Evolutionary conservation across 2,888 invertebrate genomes (phyloP).

Genomic region (Pseudanteris insignis): DNA sequence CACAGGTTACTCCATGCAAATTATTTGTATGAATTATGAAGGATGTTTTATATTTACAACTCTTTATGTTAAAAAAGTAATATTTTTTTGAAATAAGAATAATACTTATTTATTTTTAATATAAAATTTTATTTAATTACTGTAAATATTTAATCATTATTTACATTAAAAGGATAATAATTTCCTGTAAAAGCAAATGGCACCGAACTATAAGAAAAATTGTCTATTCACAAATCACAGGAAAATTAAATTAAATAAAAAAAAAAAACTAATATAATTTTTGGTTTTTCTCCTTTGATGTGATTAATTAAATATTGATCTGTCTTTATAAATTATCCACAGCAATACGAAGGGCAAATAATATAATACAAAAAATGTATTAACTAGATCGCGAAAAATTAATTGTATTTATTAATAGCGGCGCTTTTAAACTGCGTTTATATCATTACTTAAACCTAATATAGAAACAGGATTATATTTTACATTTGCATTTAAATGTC

Average conservation of each 20-base stretch:
- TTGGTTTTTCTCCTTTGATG: conserved; percentile 19
- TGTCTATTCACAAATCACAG: conserved; percentile 22
- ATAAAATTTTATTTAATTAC: conserved; percentile 39
- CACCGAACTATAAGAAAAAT: conserved; percentile 26
- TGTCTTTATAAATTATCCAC: not conserved
- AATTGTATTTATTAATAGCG: conserved; percentile 6
- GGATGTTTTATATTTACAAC: too few relatives aligned
- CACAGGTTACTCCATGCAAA: too few relatives aligned
- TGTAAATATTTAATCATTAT: conserved; percentile 19
- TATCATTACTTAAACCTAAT: conserved; percentile 48
- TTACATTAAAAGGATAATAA: conserved; percentile 28
- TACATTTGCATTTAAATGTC: conserved; percentile 71
- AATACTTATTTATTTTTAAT: too few relatives aligned
- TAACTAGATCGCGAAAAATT: conserved; percentile 18
- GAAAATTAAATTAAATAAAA: conserved; percentile 2
- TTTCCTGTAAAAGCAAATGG: conserved; percentile 33
- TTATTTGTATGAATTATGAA: too few relatives aligned
- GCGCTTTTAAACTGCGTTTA: conserved; percentile 37
- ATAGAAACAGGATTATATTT: conserved; percentile 44
- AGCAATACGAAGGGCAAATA: conserved; percentile 10
- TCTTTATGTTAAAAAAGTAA: too few relatives aligned
- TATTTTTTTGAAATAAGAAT: too few relatives aligned
- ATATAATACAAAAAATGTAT: conserved; percentile 21
- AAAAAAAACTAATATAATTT: conserved; percentile 18
- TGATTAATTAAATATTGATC: too few relatives aligned